Base-by-base conservation (phyloP, 2,888 invertebrate genomes). In the Lucinisca nassula region DNA sequence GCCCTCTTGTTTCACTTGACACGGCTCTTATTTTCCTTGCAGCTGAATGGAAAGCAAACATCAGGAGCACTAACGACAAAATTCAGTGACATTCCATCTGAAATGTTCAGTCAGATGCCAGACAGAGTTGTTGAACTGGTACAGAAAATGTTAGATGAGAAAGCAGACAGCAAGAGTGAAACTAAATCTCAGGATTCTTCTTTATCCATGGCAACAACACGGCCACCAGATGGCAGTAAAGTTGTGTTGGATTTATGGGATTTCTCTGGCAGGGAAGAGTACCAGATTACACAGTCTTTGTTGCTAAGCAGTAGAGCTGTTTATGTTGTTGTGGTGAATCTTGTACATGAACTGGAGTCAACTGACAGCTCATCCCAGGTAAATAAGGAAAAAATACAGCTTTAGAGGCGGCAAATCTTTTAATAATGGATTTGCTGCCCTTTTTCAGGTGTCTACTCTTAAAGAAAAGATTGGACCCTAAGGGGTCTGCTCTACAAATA, bases 321-420 rank as follows among this genome's bases (percentile, higher is more conserved):
- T 35, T 96, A 96, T 82, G 90, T 96, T 32, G 94, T 96, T 82
- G 96, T 96, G 32, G 95, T 96, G 92, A 96, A 96, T 90, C 87
- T 96, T 77, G 93, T 94, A 82, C 93, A 95, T 90, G 95, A 67
- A 35, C 35, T 67, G 24, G 30, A 67, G 35, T 35, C 32, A 35
- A 35, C 67, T 35, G 67, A 67, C 17, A 21, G 17, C 21, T 32
- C 35, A 67, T 67, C 67, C 1, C 27, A 61, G 61, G 55, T n/a
- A 55, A n/a, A n/a, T n/a, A n/a, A n/a, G n/a, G n/a, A n/a, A n/a
- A n/a, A n/a, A n/a, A n/a, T n/a, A n/a, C n/a, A n/a, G n/a, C n/a
- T n/a, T n/a, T n/a, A n/a, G n/a, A n/a, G n/a, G n/a, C n/a, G n/a
- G n/a, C n/a, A n/a, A n/a, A n/a, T n/a, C n/a, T n/a, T n/a, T n/a